phyloP scores from a whole-genome alignment of 2,888 invertebrate species.

The Copidosoma aretas region DNA sequence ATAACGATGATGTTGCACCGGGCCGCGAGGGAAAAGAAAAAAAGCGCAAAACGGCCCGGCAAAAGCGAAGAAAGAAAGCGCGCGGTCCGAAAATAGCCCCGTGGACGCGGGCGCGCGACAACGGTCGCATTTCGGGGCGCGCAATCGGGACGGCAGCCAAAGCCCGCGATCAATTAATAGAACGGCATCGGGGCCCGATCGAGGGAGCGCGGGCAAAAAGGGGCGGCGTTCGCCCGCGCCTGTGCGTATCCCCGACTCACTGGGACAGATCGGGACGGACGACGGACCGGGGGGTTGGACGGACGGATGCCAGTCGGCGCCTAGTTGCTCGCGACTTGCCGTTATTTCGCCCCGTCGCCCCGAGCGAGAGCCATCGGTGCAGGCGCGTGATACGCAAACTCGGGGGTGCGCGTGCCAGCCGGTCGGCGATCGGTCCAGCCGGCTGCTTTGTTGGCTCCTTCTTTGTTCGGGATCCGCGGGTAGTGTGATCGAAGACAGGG shows the following conservation, averaged over 20 bases:
- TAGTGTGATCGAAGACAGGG: neutral
- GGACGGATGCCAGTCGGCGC: neutral
- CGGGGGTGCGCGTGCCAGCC: too few species aligned
- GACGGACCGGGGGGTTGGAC: neutral
- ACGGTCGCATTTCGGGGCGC: too few species aligned
- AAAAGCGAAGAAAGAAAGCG: slow-evolving; percentile 42
- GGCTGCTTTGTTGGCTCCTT: too few species aligned
- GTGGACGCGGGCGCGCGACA: too few species aligned
- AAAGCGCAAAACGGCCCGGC: slow-evolving; percentile 35
- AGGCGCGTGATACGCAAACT: too few species aligned
- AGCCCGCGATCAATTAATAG: slow-evolving; percentile 60
- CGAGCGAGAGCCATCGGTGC: too few species aligned
- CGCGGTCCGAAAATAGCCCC: too few species aligned
- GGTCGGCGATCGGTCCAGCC: too few species aligned
- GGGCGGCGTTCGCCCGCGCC: neutral
- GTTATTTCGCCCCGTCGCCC: too few species aligned
- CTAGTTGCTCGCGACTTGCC: too few species aligned
- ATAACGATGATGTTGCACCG: slow-evolving; percentile 51
- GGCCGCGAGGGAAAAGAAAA: slow-evolving; percentile 44
- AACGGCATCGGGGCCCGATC: slow-evolving; percentile 56
- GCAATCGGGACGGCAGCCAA: slow-evolving; percentile 60
- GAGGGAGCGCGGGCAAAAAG: too few species aligned
- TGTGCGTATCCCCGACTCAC: neutral
- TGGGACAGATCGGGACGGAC: neutral
- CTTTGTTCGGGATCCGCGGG: too few species aligned